These are phyloP conservation scores for Agrochola circellaris DNA, from an alignment of 2,888 invertebrate genomes.

Conservation along the genomic window DNA sequence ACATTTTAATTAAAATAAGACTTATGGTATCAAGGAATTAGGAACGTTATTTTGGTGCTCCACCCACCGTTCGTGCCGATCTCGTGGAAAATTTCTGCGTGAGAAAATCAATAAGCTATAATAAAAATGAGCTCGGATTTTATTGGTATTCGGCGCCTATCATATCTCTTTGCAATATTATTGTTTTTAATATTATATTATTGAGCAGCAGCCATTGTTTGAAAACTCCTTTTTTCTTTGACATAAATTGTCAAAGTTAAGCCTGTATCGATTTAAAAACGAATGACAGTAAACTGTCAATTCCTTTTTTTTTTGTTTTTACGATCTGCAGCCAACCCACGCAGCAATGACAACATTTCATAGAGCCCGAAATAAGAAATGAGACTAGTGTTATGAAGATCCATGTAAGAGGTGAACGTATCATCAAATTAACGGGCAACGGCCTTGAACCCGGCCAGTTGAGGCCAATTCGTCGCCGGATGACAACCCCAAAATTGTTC, in stretches of 20 bases:
- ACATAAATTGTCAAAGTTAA: neutral
- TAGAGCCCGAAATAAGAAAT: conserved; percentile 43
- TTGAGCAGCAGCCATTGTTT: neutral
- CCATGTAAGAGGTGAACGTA: conserved; percentile 69
- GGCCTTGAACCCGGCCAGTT: conserved; percentile 73
- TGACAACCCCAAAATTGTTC: conserved; percentile 72
- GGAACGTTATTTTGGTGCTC: conserved; percentile 25
- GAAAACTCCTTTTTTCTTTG: neutral
- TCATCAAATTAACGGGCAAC: conserved; percentile 69
- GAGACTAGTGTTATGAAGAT: conserved; percentile 53
- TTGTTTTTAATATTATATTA: neutral
- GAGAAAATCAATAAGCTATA: conserved; percentile 57
- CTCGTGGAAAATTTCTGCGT: conserved; percentile 46
- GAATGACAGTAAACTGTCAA: conserved; percentile 3
- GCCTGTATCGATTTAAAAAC: neutral
- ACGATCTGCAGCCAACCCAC: conserved; percentile 11
- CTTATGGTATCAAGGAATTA: conserved; percentile 13
- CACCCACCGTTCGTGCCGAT: conserved; percentile 41
- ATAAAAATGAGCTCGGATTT: conserved; percentile 39
- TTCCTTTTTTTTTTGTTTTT: neutral
- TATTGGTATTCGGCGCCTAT: conserved; percentile 40
- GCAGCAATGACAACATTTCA: conserved; percentile 30
- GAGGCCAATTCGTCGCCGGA: conserved; percentile 73
- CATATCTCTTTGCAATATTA: conserved; percentile 22
- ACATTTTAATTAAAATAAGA: conserved; percentile 30